Evolutionary conservation across 2,888 invertebrate genomes (phyloP).

Genomic region (Tanypteryx hageni): DNA sequence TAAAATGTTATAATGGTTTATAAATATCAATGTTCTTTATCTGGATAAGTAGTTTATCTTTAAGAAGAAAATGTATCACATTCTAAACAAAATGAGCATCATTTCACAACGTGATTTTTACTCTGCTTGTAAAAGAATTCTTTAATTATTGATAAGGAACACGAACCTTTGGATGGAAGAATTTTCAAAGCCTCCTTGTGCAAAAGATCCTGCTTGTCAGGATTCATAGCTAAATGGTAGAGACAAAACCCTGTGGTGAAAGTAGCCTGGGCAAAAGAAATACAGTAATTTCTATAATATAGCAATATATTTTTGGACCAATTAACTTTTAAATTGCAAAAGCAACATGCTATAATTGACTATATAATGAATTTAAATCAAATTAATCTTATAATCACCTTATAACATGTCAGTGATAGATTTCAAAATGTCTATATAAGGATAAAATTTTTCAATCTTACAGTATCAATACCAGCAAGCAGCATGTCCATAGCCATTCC

Average conservation of each 20-base stretch:
- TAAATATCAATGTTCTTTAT: too few species aligned
- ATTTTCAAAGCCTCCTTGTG: conserved; percentile 80
- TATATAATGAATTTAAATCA: not conserved
- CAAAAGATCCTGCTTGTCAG: conserved; percentile 82
- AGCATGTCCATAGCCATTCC: conserved; percentile 91
- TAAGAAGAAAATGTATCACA: not conserved
- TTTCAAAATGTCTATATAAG: not conserved
- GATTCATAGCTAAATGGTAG: conserved; percentile 87
- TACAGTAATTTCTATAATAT: not conserved
- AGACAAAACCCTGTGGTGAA: conserved; percentile 87
- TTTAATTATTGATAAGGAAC: not conserved
- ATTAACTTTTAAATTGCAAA: too few species aligned
- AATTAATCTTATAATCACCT: conserved; percentile 8
- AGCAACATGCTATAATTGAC: not conserved
- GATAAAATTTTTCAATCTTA: conserved; percentile 73
- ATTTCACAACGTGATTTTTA: not conserved
- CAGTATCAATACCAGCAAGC: conserved; percentile 92
- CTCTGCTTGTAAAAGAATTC: not conserved
- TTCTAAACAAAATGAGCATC: not conserved
- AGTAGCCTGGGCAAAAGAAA: conserved; percentile 80
- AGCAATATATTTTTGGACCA: too few species aligned
- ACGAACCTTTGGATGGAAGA: conserved; percentile 75
- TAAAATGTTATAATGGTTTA: too few species aligned
- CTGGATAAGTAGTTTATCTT: not conserved
- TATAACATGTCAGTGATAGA: not conserved